phyloP scores from a whole-genome alignment of 2,888 invertebrate genomes.

The Microplitis deprimator region DNA sequence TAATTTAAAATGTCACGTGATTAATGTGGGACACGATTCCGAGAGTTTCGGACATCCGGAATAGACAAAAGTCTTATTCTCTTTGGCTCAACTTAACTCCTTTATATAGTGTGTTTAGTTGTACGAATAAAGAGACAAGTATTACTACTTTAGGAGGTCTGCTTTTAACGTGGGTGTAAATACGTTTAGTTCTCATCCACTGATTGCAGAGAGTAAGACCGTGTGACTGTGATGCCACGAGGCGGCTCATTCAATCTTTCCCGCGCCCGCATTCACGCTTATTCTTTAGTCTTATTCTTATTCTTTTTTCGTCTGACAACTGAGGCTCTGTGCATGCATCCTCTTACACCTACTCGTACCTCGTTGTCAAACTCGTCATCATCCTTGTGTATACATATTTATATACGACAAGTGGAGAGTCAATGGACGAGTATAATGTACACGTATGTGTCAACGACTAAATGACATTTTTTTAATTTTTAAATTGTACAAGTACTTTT shows the following conservation, averaged over 20 bases:
- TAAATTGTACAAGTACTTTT: background rate
- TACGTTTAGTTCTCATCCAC: constrained; percentile 31
- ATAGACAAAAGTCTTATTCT: constrained; percentile 1
- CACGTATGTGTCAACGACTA: constrained; percentile 34
- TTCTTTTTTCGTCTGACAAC: constrained; percentile 27
- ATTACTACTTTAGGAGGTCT: constrained; percentile 13
- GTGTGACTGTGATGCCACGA: constrained; percentile 31
- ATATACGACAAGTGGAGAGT: background rate
- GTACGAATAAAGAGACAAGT: background rate
- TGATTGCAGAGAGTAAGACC: constrained; percentile 37
- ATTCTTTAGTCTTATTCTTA: constrained; percentile 26
- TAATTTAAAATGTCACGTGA: constrained; percentile 21
- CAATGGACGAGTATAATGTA: constrained; percentile 31
- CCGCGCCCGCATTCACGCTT: constrained; percentile 23
- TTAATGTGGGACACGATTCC: constrained; percentile 26
- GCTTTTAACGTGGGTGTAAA: constrained; percentile 36
- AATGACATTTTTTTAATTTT: background rate
- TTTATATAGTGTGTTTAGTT: constrained; percentile 7
- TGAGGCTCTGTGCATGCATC: constrained; percentile 42
- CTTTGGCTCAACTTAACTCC: background rate
- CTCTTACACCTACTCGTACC: constrained; percentile 43
- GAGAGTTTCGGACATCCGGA: constrained; percentile 33
- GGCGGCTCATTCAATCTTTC: constrained; percentile 29
- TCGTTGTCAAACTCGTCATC: background rate
- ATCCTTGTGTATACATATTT: background rate